Evolutionary conservation across 1,140 invertebrate species (phyloP), one percentile per base, ranked within the genome.

Genomic region (Cherax quadricarinatus): DNA sequence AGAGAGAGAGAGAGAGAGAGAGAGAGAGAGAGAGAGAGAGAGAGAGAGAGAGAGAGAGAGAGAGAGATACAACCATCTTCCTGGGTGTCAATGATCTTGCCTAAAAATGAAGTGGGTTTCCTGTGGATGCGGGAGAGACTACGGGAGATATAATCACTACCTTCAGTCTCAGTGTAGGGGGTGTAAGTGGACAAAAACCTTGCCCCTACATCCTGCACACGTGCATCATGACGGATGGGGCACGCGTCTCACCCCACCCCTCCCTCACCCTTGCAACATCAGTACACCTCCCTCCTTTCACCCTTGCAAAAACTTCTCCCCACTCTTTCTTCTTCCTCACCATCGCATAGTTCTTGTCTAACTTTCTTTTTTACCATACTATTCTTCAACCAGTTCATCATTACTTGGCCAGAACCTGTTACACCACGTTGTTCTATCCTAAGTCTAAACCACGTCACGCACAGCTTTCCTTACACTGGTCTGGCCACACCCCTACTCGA

Each of bases 21-120:
- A 70, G 66, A 70, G 66, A 70, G 62, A 70, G 62, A 70, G 62
- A 70, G 62, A 70, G 62, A 70, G 62, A 70, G 62, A 70, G 62
- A 70, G 62, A 70, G 62, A 70, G 12, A 70, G 0, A 70, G 12
- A 70, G 1, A 70, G 14, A 10, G 2, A 9, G 62, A 18, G 2
- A 21, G 0, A 41, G 30, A 41, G 30, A 41, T 41, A 41, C 14
- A 21, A 12, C 10, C 62, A 66, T 10, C 53, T 10, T 10, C 9
- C 14, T 57, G 62, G 21, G 62, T 18, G 62, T 18, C 14, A 18
- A 66, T 5, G 62, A 21, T 6, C 62, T 16, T 66, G 62, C 18
- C 0, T 21, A 66, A 14, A 66, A 66, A 66, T 18, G 21, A 6
- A 2, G 62, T 66, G 62, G 62, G 18, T 66, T 18, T 16, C 62